Base-by-base conservation (phyloP, 2,113 vertebrate genomes). In the Hippocampus comes region DNA sequence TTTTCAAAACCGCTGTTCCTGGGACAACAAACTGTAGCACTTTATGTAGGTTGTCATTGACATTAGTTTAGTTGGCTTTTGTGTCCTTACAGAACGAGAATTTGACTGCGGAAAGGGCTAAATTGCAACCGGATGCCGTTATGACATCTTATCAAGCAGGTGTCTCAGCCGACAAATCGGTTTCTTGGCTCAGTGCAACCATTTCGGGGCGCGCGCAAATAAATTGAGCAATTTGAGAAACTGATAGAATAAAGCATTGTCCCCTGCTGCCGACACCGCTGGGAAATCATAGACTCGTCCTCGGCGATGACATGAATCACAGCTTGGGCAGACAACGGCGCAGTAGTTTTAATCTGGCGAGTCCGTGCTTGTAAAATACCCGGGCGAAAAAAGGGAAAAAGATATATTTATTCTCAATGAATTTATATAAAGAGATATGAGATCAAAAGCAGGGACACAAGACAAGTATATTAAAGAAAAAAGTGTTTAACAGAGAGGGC, bases 221-320 rank as follows among this genome's bases (percentile, higher is more conserved):
- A 79, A 84, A 87, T 84, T 80, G 85, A 87, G 87, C 82, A 83
- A 84, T 84, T 78, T 70, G 77, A 88, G 73, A 78, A 86, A 80
- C 77, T 84, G 75, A 27, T 85, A 87, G 82, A 79, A 78, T 76
- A 77, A 77, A 83, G 75, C 79, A 77, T 84, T 81, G 77, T 88
- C 80, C 82, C 78, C 21, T 41, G 77, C 77, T 77, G 65, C 78
- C 83, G 71, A 82, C 77, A 80, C 87, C 81, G 43, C 38, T 80
- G 89, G 89, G 89, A 89, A 90, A 90, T 90, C 86, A 89, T 67
- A 61, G 75, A 60, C 81, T 83, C 80, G 83, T 89, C 84, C 79
- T 79, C 80, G 27, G 70, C 73, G 77, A 82, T 84, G 86, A 88
- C 81, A 85, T 89, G 77, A 89, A 87, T 85, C 86, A 86, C 77